A percentile compares a stretch with the other conserved stretches of the same genome.
Evolutionary conservation across 1,140 invertebrate species (phyloP).

Genomic region (Contarinia nasturtii): DNA sequence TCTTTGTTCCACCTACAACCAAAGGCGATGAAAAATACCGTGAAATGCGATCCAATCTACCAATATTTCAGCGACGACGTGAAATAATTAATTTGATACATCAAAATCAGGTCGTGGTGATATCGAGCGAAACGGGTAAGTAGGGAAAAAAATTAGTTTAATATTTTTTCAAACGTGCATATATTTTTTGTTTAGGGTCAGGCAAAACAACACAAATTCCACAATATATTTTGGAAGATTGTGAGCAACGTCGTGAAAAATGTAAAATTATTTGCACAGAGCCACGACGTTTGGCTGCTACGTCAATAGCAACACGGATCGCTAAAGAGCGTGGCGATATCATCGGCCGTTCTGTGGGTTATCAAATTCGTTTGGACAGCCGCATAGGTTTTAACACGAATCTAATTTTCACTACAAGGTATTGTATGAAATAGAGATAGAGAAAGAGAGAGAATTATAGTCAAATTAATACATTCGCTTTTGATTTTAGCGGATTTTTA

Average conservation of each 20-base stretch:
- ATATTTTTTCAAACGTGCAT: not conserved
- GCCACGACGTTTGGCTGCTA: conserved; percentile 75
- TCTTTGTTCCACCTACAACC: not conserved
- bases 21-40: not conserved
- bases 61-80: conserved; percentile 12
- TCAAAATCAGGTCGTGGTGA: conserved; percentile 14
- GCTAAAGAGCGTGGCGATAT: conserved; percentile 71
- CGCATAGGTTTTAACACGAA: conserved; percentile 9
- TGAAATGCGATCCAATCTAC: conserved; percentile 8
- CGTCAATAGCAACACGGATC: conserved; percentile 65
- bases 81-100: conserved; percentile 12
- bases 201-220: conserved; percentile 89
- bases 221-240: conserved; percentile 75
- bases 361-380: conserved; percentile 69
- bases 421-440: too few relatives aligned
- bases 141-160: conserved; percentile 6
- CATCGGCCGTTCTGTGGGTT: conserved; percentile 75
- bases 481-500: conserved; percentile 8
- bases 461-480: too few relatives aligned
- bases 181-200: conserved; percentile 31
- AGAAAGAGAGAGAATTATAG: too few relatives aligned
- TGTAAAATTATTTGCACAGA: conserved; percentile 86
- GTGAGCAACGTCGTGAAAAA: conserved; percentile 34
- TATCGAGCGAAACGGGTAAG: conserved; percentile 16
- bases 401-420: conserved; percentile 12